Evolutionary conservation across 2,888 invertebrate species (phyloP).

Genomic region (Lasius platythorax): DNA sequence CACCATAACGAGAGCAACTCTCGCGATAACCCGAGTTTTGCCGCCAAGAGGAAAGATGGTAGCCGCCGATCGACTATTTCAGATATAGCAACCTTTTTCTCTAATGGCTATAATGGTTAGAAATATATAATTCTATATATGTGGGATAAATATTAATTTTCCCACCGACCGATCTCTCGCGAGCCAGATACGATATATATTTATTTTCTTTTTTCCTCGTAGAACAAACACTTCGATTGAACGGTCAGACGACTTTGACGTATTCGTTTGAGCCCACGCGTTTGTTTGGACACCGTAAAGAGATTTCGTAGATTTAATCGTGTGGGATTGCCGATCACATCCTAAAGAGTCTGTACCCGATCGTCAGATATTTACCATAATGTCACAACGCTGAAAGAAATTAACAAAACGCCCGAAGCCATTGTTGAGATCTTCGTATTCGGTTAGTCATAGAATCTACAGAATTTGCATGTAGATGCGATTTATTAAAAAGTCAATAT

Average conservation of each 20-base stretch:
- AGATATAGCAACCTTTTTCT: not conserved
- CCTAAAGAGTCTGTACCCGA: conserved; percentile 23
- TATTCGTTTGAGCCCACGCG: conserved; percentile 59
- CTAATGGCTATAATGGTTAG: not conserved
- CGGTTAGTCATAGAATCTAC: not conserved
- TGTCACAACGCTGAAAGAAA: conserved; percentile 40
- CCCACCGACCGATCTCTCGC: not conserved
- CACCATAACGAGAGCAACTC: conserved; percentile 73
- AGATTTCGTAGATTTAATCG: conserved; percentile 48
- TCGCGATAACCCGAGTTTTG: conserved; percentile 64
- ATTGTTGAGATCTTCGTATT: not conserved
- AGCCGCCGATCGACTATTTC: not conserved
- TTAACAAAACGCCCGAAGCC: not conserved
- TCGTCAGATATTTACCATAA: conserved; percentile 43
- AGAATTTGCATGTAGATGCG: not conserved
- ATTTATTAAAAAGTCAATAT: conserved; percentile 1
- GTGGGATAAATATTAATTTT: not conserved
- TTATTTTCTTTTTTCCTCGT: not conserved
- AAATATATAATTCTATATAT: not conserved
- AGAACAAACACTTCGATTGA: conserved; percentile 10
- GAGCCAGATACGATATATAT: conserved; percentile 9
- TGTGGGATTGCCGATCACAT: conserved; percentile 61
- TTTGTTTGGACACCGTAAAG: conserved; percentile 33
- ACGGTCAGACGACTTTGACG: conserved; percentile 4
- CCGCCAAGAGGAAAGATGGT: conserved; percentile 48